phyloP scores from a whole-genome alignment of 2,888 invertebrate species.

The Cataglyphis livida region DNA sequence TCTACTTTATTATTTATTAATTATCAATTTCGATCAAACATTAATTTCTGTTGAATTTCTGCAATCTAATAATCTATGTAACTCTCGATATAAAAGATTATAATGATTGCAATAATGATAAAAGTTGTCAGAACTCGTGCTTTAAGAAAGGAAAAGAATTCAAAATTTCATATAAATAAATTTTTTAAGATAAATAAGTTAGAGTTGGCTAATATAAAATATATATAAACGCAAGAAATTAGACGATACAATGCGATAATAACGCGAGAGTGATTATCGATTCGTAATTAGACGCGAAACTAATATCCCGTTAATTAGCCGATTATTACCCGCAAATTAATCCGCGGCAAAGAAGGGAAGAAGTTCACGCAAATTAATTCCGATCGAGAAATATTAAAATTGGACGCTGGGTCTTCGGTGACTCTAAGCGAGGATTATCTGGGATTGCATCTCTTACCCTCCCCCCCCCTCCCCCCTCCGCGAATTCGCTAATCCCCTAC shows the following conservation, averaged over 20 bases:
- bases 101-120: not conserved
- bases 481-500: constrained; percentile 26
- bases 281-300: constrained; percentile 24
- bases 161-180: not conserved
- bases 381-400: constrained; percentile 43
- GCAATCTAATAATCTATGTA: not conserved
- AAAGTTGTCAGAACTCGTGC: not conserved
- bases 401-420: constrained; percentile 31
- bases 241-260: constrained; percentile 7
- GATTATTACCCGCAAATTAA: constrained; percentile 22
- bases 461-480: not conserved
- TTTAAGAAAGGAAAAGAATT: not conserved
- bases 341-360: constrained; percentile 17
- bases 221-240: not conserved
- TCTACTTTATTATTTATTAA: not conserved
- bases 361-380: constrained; percentile 33
- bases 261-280: constrained; percentile 20
- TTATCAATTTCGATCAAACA: not conserved
- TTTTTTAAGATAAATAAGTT: not conserved
- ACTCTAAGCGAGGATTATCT: constrained; percentile 37
- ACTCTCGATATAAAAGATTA: not conserved
- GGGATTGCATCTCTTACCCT: constrained; percentile 7
- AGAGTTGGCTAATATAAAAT: not conserved
- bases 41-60: not conserved
- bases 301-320: constrained; percentile 29